These are phyloP conservation scores for Catalaphyllia jardinei DNA, from an alignment of 64 coral and sea anemone species.

Conservation along the genomic window DNA sequence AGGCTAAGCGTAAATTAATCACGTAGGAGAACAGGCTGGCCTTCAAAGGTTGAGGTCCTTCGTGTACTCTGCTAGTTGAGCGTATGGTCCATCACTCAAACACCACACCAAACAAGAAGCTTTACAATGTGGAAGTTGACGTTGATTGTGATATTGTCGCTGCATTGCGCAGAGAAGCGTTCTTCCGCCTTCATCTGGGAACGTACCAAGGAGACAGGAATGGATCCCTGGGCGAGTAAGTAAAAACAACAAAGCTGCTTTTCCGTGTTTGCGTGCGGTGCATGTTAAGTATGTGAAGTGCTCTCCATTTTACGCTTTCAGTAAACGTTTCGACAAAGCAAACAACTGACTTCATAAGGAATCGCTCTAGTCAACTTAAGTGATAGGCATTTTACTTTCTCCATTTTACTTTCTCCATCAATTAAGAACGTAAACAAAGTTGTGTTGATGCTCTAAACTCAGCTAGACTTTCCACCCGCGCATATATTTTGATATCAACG, in stretches of 20 bases:
- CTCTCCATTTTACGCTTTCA: neutral
- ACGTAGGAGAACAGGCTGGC: neutral
- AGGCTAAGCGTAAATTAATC: neutral
- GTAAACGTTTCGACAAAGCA: neutral
- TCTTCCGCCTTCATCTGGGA: constrained; percentile 31
- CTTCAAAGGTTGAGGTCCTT: neutral
- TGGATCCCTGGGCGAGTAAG: constrained; percentile 18
- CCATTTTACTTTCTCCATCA: neutral
- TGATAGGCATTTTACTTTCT: neutral
- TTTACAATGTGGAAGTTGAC: neutral
- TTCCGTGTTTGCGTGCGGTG: neutral
- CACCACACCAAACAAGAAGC: neutral
- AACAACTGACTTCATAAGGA: neutral
- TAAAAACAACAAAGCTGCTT: neutral
- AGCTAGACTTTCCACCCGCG: too few relatives aligned
- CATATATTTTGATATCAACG: too few relatives aligned
- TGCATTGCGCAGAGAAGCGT: neutral
- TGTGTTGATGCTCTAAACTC: neutral
- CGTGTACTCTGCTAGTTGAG: neutral
- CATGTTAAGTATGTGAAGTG: neutral
- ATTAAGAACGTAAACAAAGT: neutral
- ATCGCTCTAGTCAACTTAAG: neutral
- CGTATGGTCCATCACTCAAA: neutral
- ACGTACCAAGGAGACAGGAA: neutral
- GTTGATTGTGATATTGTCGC: neutral